These are phyloP conservation scores for Calonectris borealis DNA, from an alignment of 2,113 vertebrate genomes.

Conservation along the genomic window DNA sequence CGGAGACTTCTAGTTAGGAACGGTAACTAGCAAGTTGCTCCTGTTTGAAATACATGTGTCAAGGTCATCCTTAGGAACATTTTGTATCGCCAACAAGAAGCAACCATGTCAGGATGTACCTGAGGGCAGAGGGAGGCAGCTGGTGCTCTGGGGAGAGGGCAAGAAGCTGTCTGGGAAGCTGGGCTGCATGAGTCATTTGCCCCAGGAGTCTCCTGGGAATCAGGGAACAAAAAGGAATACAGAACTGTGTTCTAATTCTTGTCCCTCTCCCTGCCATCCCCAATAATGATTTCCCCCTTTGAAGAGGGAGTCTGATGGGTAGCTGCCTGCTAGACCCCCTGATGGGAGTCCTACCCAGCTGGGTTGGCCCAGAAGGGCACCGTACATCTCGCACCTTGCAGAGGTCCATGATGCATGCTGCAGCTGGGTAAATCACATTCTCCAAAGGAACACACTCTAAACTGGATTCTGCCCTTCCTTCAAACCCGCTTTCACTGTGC, in stretches of 20 bases:
- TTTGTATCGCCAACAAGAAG: not conserved
- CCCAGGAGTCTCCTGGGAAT: not conserved
- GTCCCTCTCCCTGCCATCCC: not conserved
- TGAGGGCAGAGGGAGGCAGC: not conserved
- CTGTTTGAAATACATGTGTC: not conserved
- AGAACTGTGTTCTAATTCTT: not conserved
- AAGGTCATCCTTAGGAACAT: not conserved
- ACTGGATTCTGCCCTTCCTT: not conserved
- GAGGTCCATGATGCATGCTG: accelerated
- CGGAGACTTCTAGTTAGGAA: not conserved
- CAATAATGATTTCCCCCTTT: not conserved
- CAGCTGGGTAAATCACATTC: not conserved
- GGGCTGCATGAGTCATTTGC: not conserved
- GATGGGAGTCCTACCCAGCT: not conserved
- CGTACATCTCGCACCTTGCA: accelerated
- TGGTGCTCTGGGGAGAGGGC: not conserved
- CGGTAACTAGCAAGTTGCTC: not conserved
- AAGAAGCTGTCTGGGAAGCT: not conserved
- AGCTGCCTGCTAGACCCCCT: not conserved
- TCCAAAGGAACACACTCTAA: not conserved
- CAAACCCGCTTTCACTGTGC: not conserved
- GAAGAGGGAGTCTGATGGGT: not conserved
- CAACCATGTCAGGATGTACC: not conserved
- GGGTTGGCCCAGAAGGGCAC: not conserved
- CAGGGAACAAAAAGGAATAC: not conserved